These are phyloP conservation scores for Fragum sueziense DNA, from an alignment of 2,888 invertebrate genomes.

Conservation along the genomic window DNA sequence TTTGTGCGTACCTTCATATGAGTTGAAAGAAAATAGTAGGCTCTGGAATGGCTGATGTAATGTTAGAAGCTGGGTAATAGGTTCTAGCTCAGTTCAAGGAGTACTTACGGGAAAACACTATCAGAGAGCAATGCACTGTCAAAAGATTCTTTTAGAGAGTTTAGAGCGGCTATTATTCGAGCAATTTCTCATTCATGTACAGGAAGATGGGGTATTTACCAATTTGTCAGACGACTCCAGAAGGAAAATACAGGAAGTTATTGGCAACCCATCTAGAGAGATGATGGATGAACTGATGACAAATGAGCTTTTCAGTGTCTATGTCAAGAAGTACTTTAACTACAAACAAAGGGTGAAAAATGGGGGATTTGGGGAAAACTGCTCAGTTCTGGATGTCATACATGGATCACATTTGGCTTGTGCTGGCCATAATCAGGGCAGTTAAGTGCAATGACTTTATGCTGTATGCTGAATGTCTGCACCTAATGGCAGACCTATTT, in stretches of 20 bases:
- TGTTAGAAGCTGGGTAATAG: neutral
- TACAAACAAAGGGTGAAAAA: neutral
- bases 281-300: too few relatives aligned
- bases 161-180: neutral
- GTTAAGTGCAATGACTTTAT: neutral
- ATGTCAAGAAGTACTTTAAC: neutral
- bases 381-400: neutral
- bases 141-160: neutral
- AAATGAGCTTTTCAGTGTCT: too few relatives aligned
- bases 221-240: too few relatives aligned
- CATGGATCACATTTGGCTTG: too few relatives aligned
- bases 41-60: too few relatives aligned
- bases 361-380: neutral
- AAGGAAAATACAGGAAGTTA: too few relatives aligned
- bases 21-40: conserved; percentile 11
- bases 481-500: neutral
- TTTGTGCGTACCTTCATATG: conserved; percentile 17
- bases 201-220: too few relatives aligned
- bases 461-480: neutral
- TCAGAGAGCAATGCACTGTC: neutral
- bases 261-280: too few relatives aligned
- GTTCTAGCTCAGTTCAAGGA: too few relatives aligned
- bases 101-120: conserved; percentile 1
- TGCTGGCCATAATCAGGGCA: neutral
- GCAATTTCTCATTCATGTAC: too few relatives aligned